Evolutionary conservation across 2,888 invertebrate genomes (phyloP).

Genomic region (Lumbricus terrestris): DNA sequence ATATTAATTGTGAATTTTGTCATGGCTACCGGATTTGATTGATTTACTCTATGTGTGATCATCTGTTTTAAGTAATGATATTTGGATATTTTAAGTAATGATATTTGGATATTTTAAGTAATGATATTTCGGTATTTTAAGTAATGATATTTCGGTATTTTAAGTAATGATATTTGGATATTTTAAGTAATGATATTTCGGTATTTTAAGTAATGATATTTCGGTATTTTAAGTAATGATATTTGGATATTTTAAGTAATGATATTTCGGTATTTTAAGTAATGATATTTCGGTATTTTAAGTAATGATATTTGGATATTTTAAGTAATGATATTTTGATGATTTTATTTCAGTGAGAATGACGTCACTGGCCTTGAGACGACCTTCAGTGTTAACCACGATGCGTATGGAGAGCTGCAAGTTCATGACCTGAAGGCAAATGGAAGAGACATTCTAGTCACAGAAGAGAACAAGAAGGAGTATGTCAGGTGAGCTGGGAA

Average conservation of each 20-base stretch:
- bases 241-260: background rate
- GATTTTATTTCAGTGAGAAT: conserved; percentile 59
- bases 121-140: too few relatives aligned
- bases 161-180: too few relatives aligned
- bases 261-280: background rate
- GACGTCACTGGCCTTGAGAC: conserved; percentile 70
- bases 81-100: too few relatives aligned
- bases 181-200: background rate
- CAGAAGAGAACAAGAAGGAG: conserved; percentile 89
- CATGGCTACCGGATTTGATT: background rate
- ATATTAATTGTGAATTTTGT: background rate
- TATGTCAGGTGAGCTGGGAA: conserved; percentile 63
- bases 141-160: too few relatives aligned
- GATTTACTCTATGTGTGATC: background rate
- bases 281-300: too few relatives aligned
- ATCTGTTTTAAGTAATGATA: too few relatives aligned
- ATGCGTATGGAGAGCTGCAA: conserved; percentile 87
- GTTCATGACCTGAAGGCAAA: conserved; percentile 89
- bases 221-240: too few relatives aligned
- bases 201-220: too few relatives aligned
- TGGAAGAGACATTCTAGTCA: conserved; percentile 79
- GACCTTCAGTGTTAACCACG: conserved; percentile 91
- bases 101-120: too few relatives aligned
- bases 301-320: too few relatives aligned
- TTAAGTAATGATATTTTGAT: background rate